Percentiles rank a stretch among this genome's conserved stretches.
phyloP scores from a whole-genome alignment of 2,797 vertebrate species.

The Xerus rutilus region DNA sequence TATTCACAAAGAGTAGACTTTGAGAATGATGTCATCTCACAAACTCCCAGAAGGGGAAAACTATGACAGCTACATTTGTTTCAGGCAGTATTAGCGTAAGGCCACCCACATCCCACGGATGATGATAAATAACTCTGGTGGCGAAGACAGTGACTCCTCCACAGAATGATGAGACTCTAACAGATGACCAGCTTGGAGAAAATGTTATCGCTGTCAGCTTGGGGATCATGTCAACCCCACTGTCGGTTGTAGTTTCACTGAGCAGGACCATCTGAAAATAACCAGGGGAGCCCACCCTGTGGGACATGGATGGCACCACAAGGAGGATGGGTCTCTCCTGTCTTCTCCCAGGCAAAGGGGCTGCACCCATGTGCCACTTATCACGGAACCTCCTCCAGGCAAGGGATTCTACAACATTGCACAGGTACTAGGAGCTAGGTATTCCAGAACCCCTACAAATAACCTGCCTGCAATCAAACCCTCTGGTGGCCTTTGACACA shows the following conservation, averaged over 20 bases:
- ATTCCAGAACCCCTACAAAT: no score
- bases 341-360: not conserved
- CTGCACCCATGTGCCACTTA: not conserved
- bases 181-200: slow-evolving; percentile 13
- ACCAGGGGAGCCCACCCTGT: not conserved
- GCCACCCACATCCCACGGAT: not conserved
- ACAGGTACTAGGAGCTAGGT: no score
- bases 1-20: not conserved
- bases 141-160: not conserved
- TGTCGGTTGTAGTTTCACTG: not conserved
- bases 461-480: not conserved
- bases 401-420: no score
- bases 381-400: no score
- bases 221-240: not conserved
- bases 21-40: not conserved
- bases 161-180: slow-evolving; percentile 7
- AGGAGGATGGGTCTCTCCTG: no score
- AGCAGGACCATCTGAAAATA: not conserved
- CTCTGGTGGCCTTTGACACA: not conserved
- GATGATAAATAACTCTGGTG: not conserved
- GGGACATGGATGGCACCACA: not conserved
- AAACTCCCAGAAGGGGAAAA: not conserved
- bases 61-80: not conserved
- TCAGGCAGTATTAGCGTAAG: not conserved
- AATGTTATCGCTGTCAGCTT: not conserved